Conservation (phyloP, 2,888 invertebrate species). For the Spilarctia lutea region DNA sequence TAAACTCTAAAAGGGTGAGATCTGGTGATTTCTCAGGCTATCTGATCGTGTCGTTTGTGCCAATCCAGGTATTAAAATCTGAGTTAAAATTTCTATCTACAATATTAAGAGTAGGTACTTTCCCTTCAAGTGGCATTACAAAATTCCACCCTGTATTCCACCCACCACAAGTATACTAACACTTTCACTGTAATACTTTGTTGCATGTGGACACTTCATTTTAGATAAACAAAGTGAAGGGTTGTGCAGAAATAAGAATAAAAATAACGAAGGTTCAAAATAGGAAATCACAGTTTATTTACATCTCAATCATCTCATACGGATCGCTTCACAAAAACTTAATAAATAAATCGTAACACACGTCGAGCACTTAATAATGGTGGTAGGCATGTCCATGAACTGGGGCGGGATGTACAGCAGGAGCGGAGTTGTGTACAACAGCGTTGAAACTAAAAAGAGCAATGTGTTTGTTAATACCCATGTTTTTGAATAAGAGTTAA, state of each 20-base stretch:
- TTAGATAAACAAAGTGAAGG: not conserved
- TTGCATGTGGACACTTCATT: no score
- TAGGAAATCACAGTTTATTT: slow-evolving; percentile 20
- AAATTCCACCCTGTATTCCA: no score
- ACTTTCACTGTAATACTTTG: no score
- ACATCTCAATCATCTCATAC: slow-evolving; percentile 18
- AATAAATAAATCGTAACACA: slow-evolving; percentile 24
- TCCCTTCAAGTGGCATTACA: no score
- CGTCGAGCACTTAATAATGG: slow-evolving; percentile 52
- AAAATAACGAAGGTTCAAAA: not conserved
- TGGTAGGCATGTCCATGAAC: slow-evolving; percentile 62
- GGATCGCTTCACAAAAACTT: slow-evolving; percentile 1
- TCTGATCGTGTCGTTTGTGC: no score
- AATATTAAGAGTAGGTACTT: no score
- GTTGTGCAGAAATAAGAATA: not conserved
- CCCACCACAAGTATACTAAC: no score
- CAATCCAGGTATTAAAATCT: no score
- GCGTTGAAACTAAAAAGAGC: slow-evolving; percentile 80
- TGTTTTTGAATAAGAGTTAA: not conserved
- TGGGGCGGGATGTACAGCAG: slow-evolving; percentile 70
- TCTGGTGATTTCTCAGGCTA: no score
- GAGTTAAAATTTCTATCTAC: no score
- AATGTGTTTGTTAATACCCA: not conserved
- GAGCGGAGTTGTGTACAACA: slow-evolving; percentile 80
- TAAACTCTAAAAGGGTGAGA: no score